Conservation (phyloP, 2,113 vertebrate genomes). For the Tachysurus vachellii region DNA sequence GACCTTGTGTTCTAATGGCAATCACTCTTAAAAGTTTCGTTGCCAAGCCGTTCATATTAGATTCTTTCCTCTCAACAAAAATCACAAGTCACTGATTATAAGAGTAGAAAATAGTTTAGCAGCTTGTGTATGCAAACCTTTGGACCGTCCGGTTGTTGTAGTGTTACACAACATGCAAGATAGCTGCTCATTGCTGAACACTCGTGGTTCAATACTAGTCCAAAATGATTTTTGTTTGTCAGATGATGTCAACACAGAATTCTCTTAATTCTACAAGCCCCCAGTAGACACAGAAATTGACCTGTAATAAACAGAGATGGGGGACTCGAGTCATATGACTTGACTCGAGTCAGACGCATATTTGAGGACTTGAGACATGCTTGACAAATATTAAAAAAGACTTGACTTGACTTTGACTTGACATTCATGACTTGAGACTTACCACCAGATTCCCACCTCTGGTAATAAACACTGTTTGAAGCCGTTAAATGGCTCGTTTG, state of each 20-base stretch:
- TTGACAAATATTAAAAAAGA: too few species aligned
- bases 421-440: too few species aligned
- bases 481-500: not conserved
- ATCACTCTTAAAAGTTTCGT: not conserved
- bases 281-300: not conserved
- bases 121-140: not conserved
- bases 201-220: not conserved
- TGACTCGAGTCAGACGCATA: too few species aligned
- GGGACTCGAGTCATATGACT: too few species aligned
- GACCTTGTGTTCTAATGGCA: not conserved
- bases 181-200: not conserved
- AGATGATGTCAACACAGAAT: not conserved
- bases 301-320: not conserved
- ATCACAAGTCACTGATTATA: not conserved
- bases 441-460: too few species aligned
- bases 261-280: not conserved
- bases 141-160: too few species aligned
- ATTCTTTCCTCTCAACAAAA: not conserved
- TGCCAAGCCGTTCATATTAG: not conserved
- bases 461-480: not conserved
- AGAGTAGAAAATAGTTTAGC: not conserved
- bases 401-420: too few species aligned
- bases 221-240: not conserved
- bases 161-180: not conserved
- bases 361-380: too few species aligned